A percentile compares a stretch with the other conserved stretches of the same genome.
Conservation (phyloP, 1,140 invertebrate genomes). For the Scaptomyza pallida region DNA sequence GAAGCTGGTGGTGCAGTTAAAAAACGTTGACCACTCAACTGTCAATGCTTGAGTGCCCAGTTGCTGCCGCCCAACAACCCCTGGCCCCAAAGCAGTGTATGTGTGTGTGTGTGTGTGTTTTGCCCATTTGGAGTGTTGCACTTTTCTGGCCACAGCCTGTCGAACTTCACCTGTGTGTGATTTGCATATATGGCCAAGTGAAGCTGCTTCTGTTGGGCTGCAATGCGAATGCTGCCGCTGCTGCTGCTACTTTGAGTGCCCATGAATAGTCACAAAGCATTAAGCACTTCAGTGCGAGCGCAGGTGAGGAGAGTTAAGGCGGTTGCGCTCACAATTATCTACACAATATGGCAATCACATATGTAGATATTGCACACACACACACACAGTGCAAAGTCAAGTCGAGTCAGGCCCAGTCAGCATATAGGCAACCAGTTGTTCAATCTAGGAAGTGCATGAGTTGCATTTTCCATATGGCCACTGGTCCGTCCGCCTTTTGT, state of each 20-base stretch:
- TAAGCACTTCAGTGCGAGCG: slow-evolving; percentile 71
- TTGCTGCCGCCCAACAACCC: not conserved
- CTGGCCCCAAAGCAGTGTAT: slow-evolving; percentile 1
- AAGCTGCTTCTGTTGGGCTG: slow-evolving; percentile 74
- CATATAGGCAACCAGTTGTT: slow-evolving; percentile 76
- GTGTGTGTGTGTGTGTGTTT: slow-evolving; percentile 60
- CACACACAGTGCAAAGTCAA: slow-evolving; percentile 33
- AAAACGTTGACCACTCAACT: slow-evolving; percentile 81
- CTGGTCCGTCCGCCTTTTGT: slow-evolving; percentile 19
- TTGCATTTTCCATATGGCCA: slow-evolving; percentile 82
- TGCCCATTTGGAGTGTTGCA: slow-evolving; percentile 78
- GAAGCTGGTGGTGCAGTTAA: slow-evolving; percentile 38
- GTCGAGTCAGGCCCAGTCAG: slow-evolving; percentile 45
- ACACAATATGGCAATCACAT: slow-evolving; percentile 83
- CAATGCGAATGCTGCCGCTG: slow-evolving; percentile 46
- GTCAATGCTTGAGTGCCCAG: slow-evolving; percentile 76
- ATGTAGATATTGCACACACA: slow-evolving; percentile 76
- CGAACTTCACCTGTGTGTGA: slow-evolving; percentile 75
- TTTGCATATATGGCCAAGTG: slow-evolving; percentile 77
- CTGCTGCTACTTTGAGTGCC: slow-evolving; percentile 67
- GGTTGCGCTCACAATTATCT: slow-evolving; percentile 73
- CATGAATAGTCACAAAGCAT: slow-evolving; percentile 83
- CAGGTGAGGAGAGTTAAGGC: slow-evolving; percentile 16
- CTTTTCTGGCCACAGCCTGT: slow-evolving; percentile 68
- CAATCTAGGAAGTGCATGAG: slow-evolving; percentile 82